phyloP scores from a whole-genome alignment of 2,888 invertebrate species.

The Lycia hirtaria region DNA sequence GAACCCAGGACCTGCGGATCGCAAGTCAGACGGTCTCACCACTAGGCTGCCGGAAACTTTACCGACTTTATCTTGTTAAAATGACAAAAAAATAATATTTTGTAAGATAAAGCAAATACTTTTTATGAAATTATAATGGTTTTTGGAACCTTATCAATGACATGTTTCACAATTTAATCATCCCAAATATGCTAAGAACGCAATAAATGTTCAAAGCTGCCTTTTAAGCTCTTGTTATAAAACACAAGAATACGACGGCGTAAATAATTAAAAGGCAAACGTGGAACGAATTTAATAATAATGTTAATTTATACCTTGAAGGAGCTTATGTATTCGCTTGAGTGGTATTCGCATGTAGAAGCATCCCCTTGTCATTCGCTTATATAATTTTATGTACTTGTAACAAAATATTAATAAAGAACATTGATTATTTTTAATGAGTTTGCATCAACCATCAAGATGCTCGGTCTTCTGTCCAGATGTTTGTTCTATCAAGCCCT shows the following conservation, averaged over 20 bases:
- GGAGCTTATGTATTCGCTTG: not conserved
- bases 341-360: slow-evolving; percentile 2
- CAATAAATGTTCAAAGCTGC: slow-evolving; percentile 20
- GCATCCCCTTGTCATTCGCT: not conserved
- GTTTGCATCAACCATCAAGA: no score
- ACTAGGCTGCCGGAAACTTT: no score
- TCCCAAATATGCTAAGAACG: slow-evolving; percentile 3
- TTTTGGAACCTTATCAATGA: slow-evolving; percentile 1
- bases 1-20: no score
- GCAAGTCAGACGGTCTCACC: no score
- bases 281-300: slow-evolving; percentile 22
- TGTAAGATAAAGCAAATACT: not conserved
- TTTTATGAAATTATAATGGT: not conserved
- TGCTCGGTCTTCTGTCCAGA: no score
- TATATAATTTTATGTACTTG: no score
- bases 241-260: slow-evolving; percentile 24
- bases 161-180: slow-evolving; percentile 24
- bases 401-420: no score
- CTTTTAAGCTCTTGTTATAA: slow-evolving; percentile 16
- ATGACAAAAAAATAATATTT: no score
- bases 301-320: slow-evolving; percentile 14
- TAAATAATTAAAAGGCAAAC: slow-evolving; percentile 31
- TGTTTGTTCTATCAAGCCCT: no score
- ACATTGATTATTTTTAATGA: no score
- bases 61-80: no score